Conservation (phyloP, 2,113 vertebrate species). For the Bubalus kerabau region DNA sequence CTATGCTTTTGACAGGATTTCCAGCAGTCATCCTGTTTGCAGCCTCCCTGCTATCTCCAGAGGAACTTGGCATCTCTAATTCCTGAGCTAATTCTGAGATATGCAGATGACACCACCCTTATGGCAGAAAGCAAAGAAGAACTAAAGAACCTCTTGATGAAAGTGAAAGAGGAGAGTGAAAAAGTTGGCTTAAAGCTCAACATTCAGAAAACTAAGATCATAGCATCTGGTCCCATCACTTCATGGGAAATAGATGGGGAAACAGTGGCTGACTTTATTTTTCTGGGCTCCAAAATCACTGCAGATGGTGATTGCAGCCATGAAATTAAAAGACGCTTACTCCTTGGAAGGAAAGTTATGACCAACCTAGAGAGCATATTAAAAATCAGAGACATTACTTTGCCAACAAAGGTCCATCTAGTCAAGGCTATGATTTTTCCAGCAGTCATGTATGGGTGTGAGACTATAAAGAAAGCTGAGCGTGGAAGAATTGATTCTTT, state of each 20-base stretch:
- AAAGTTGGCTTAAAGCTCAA: neutral
- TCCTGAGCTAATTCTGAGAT: neutral
- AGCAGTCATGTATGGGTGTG: neutral
- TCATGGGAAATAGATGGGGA: neutral
- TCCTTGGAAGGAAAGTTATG: neutral
- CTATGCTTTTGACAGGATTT: neutral
- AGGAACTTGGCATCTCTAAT: neutral
- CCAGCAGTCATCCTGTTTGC: neutral
- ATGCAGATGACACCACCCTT: neutral
- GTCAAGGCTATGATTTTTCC: neutral
- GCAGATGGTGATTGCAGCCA: neutral
- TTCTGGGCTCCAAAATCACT: neutral
- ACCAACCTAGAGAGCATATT: neutral
- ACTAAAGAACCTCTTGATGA: neutral
- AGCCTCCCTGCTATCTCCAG: neutral
- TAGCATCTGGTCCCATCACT: neutral
- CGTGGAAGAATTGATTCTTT: rapidly evolving
- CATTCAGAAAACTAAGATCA: neutral
- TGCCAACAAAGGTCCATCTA: rapidly evolving
- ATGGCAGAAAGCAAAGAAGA: neutral
- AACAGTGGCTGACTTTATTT: neutral
- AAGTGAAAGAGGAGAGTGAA: neutral
- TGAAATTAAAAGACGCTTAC: neutral
- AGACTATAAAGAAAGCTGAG: neutral
- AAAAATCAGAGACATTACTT: neutral